Base-by-base conservation (phyloP, 2,797 vertebrate species). In the Meda fulgida region DNA sequence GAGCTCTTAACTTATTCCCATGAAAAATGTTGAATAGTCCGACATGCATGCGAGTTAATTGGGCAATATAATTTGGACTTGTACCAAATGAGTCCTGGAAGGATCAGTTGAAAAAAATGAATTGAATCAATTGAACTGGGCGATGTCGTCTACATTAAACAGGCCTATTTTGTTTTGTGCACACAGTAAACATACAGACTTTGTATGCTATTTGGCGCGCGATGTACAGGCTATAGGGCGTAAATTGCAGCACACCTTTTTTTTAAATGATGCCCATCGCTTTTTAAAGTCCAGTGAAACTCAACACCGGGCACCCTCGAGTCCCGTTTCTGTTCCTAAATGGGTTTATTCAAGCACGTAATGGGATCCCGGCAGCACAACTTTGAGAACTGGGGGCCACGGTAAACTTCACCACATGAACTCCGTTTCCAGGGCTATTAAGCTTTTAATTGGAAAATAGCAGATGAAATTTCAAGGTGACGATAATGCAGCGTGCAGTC, bases 381-480 rank as follows among this genome's bases (percentile, higher is more conserved):
- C 94, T 96, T 95, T 95, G 93, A 95, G 95, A 95, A 95, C 94
- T 94, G 94, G 95, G 91, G 94, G 92, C 95, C 94, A 89, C 91
- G 96, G 95, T 96, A 96, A 97, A 97, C 95, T 96, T 96, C 95
- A 92, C 96, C 96, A 95, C 96, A 95, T 96, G 97, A 95, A 96
- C 96, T 97, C 96, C 95, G 96, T 97, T 97, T 97, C 96, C 96
- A 96, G 96, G 97, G 96, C 97, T 96, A 97, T 97, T 99, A 99
- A 98, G 97, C 97, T 97, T 97, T 99, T 99, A 99, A 99, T 98
- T 99, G 96, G 97, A 96, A 97, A 97, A 97, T 92, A 96, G 96
- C 95, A 94, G 95, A 97, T 96, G 96, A 96, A 97, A 96, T 96
- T 96, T 97, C 96, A 97, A 98, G 97, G 97, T 97, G 97, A 97